Evolutionary conservation across 2,113 vertebrate genomes (phyloP), one percentile per base, ranked within the genome.

Genomic region (Leptobrachium leishanense): DNA sequence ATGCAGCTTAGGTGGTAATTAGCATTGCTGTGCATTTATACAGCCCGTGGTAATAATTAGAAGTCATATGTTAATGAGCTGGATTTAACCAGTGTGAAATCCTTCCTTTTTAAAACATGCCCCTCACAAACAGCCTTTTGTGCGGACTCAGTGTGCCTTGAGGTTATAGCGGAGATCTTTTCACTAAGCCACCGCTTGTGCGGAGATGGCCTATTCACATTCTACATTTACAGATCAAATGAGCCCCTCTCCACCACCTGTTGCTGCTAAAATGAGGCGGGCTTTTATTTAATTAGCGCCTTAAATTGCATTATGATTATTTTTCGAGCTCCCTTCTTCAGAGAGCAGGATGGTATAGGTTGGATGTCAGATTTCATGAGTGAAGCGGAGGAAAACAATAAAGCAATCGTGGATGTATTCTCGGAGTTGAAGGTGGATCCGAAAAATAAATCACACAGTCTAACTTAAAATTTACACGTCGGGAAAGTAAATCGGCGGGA

Each of bases 21-120:
- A 76, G 65, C 75, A 57, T 54, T 68, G 6, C 75, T 42, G 50
- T 10, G n/a, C 42, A 44, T 41, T 62, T 50, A 13, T 74, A 41
- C 53, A 42, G 62, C 77, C 63, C 42, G 39, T 55, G 63, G 59
- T 65, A 54, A 73, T 73, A 72, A 79, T 79, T 73, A 79, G 77
- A 73, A 79, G 69, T 79, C 59, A 65, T 79, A 66, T 79, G 77
- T 67, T 79, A 79, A 79, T 79, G 46, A 79, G 70, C 69, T 15
- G 69, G 63, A 66, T 73, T 65, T 72, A 55, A 66, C 77, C 62
- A 79, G 63, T 73, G 63, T 79, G 70, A 72, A 75, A 73, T 73
- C 46, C 70, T 15, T 62, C 70, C 62, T 79, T 79, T 79, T 54
- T 70, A 62, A 41, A 55, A n/a, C 62, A 55, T 62, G 46, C 40